Conservation (phyloP, 2,888 invertebrate genomes). For the Holacanthella duospinosa region DNA sequence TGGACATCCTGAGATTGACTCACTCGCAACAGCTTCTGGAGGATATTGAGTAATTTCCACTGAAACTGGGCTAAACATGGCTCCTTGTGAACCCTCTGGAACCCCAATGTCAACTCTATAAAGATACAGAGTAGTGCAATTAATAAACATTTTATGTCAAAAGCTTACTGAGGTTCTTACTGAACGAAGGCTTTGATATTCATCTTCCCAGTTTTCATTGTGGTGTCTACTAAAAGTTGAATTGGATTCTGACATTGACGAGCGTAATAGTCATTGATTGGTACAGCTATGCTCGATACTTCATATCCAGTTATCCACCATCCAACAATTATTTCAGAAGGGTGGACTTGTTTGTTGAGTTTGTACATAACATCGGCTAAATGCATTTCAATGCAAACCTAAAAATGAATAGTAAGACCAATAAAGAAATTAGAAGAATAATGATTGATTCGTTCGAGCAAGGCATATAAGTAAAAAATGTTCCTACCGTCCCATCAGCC, state of each 20-base stretch:
- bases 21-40: conserved; percentile 65
- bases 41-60: conserved; percentile 81
- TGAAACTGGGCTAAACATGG: conserved; percentile 92
- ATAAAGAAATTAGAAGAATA: background rate
- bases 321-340: conserved; percentile 87
- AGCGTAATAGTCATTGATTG: conserved; percentile 94
- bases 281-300: conserved; percentile 91
- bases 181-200: conserved; percentile 85
- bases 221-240: conserved; percentile 90
- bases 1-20: conserved; percentile 24
- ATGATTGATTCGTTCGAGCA: background rate
- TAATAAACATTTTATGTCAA: background rate
- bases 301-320: conserved; percentile 99
- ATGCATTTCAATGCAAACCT: conserved; percentile 94
- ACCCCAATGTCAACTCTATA: conserved; percentile 78
- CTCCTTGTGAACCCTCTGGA: conserved; percentile 82
- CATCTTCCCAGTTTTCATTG: conserved; percentile 76
- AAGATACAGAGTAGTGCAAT: conserved; percentile 12
- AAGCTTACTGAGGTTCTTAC: conserved; percentile 40
- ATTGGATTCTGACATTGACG: conserved; percentile 89
- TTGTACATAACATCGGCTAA: conserved; percentile 94
- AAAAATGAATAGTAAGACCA: conserved; percentile 38
- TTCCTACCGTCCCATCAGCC: conserved; percentile 63
- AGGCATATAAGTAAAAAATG: background rate
- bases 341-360: conserved; percentile 82